Conservation (phyloP, 2,797 vertebrate species). For the Rhinella marina region DNA sequence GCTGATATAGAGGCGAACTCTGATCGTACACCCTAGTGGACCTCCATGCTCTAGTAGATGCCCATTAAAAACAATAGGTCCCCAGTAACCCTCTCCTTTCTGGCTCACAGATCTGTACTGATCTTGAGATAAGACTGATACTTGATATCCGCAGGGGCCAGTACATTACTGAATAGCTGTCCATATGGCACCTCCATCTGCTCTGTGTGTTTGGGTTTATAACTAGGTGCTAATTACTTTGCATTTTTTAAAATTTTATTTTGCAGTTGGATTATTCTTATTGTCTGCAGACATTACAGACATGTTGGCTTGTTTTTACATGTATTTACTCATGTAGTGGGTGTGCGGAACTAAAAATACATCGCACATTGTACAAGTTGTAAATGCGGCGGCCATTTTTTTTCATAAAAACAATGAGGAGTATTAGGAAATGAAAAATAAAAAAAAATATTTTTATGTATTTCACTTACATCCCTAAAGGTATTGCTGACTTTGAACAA, state of each 20-base stretch:
- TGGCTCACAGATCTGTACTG: background rate
- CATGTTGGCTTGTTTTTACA: background rate
- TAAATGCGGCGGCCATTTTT: background rate
- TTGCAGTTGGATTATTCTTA: background rate
- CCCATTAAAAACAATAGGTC: background rate
- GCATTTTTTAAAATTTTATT: background rate
- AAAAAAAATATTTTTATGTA: too few relatives aligned
- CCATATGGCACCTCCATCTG: conserved; percentile 11
- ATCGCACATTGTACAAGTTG: background rate
- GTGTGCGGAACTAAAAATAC: background rate
- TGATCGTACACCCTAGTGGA: too few relatives aligned
- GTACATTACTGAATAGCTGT: background rate
- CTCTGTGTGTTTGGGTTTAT: background rate
- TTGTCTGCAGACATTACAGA: background rate
- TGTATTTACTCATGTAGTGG: background rate
- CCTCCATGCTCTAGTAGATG: background rate
- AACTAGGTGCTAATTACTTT: background rate
- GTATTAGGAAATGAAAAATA: background rate
- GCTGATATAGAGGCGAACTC: too few relatives aligned
- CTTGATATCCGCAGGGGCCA: background rate
- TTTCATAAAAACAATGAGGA: background rate
- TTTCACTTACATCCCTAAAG: too few relatives aligned
- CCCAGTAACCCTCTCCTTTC: background rate
- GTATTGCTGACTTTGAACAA: too few relatives aligned
- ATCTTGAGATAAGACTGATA: background rate